Base-by-base conservation (phyloP, 2,888 invertebrate species). In the Amphimallon solstitiale region DNA sequence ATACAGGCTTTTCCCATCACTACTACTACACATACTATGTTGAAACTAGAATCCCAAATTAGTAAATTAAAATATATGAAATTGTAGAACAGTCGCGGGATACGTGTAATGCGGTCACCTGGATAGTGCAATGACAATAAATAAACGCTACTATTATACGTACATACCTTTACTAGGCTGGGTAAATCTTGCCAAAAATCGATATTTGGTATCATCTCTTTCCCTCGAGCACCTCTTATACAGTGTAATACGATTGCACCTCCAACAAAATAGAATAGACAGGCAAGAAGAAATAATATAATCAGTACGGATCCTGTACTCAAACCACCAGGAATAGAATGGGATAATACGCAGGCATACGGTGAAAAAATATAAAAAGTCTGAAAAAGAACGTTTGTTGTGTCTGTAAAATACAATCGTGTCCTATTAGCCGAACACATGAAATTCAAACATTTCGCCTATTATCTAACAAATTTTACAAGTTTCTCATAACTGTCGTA, bases 121-220 rank as follows among this genome's bases (percentile, higher is more conserved):
- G n/a, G n/a, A n/a, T n/a, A n/a, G n/a, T n/a, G n/a, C n/a, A n/a
- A n/a, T n/a, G n/a, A n/a, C n/a, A n/a, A n/a, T n/a, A n/a, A n/a
- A n/a, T n/a, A n/a, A n/a, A n/a, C n/a, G n/a, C n/a, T n/a, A n/a
- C n/a, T n/a, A n/a, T n/a, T n/a, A n/a, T n/a, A 5, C 9, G 29
- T 29, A 29, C 83, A 84, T 84, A 91, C 92, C 82, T 84, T 87
- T 34, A 92, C 87, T 73, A 92, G 85, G 70, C 85, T 84, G 2
- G 92, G 92, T 68, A 92, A 80, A 66, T 89, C 89, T 6, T 82
- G 81, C 92, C 92, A 92, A 80, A 92, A 92, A 62, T 85, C 86
- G 66, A 90, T 82, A 80, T 93, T 90, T 0, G 93, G 92, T 73
- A 92, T 85, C 74, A 91, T 85, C 82, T 92, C 92, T 66, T 86